phyloP scores from a whole-genome alignment of 1,140 invertebrate species.

The Drosophila lacertosa region DNA sequence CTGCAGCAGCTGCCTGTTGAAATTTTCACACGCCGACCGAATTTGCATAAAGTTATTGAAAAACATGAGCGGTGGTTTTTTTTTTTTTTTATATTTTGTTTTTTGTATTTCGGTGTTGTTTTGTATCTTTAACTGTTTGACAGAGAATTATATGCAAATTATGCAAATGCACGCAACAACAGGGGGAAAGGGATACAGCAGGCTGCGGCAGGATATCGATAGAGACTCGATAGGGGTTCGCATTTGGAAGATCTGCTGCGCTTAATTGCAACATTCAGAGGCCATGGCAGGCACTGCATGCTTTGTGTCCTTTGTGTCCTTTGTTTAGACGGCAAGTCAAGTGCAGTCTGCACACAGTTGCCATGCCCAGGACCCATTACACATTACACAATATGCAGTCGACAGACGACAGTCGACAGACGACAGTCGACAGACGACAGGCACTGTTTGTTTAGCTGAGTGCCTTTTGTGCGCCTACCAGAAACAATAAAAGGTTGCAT shows the following conservation, averaged over 20 bases:
- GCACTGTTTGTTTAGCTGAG: slow-evolving; percentile 38
- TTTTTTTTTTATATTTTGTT: too few relatives aligned
- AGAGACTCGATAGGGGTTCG: slow-evolving; percentile 39
- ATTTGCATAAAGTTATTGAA: slow-evolving; percentile 60
- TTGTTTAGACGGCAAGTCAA: slow-evolving; percentile 44
- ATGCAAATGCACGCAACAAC: slow-evolving; percentile 61
- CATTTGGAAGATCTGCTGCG: slow-evolving; percentile 29
- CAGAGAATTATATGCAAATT: slow-evolving; percentile 77
- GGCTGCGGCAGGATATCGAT: slow-evolving; percentile 22
- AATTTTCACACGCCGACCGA: slow-evolving; percentile 60
- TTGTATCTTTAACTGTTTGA: slow-evolving; percentile 58
- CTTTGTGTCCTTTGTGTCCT: slow-evolving; percentile 11
- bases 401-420: slow-evolving; percentile 17
- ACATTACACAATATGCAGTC: slow-evolving; percentile 19
- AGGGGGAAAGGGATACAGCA: slow-evolving; percentile 1
- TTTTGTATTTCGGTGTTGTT: slow-evolving; percentile 25
- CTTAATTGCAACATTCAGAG: slow-evolving; percentile 61
- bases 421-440: slow-evolving; percentile 20
- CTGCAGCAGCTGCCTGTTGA: slow-evolving; percentile 56
- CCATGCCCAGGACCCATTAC: slow-evolving; percentile 7
- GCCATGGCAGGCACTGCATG: slow-evolving; percentile 32
- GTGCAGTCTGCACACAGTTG: slow-evolving; percentile 34
- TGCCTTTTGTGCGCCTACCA: slow-evolving; percentile 35
- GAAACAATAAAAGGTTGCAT: slow-evolving; percentile 41
- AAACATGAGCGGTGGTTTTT: slow-evolving; percentile 36